Base-by-base conservation (phyloP, 2,797 vertebrate species). In the Sardinella longiceps region DNA sequence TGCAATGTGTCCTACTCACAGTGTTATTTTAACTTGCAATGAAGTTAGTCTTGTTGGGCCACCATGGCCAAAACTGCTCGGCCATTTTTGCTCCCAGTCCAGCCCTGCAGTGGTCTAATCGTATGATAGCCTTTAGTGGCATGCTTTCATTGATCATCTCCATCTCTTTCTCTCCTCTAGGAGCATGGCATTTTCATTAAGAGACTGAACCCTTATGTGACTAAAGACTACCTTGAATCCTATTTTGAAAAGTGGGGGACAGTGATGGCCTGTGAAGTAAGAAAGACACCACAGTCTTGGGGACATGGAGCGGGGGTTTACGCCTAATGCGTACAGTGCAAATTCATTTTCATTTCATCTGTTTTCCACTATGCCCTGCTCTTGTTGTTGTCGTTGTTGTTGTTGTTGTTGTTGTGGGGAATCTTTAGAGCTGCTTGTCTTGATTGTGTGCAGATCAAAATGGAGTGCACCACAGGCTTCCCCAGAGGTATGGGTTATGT, bases 161-260 rank as follows among this genome's bases (percentile, higher is more conserved):
- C 10, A 15, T 83, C 3, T 84, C 86, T 84, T 0, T 83, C 0
- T 39, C 84, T 84, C 39, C 82, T 48, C 23, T 4, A 94, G 93
- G 89, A 92, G 1, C 92, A 94, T 88, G 92, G 93, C 33, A 46
- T 94, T 84, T 0, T 93, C 15, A 28, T 94, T 33, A 90, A 18
- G 82, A 33, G 89, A 0, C 37, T 94, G 66, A 93, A 90, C 80
- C 81, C 92, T 7, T 51, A 51, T 39, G 20, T 94, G 70, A 92
- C 87, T 83, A 90, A 91, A 20, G 84, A 84, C 51, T 90, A 91
- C 15, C 0, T 94, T 6, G 39, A 45, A n/a, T 84, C 87, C 1
- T 91, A 93, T 85, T 94, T 94, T 58, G 80, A 66, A 83, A 83
- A 87, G 1, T 94, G 88, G 88, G 93, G 94, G n/a, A 91, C 48